Percentiles rank a stretch among this genome's conserved stretches.
Conservation (phyloP, 1,140 invertebrate genomes). For the Popillia japonica region DNA sequence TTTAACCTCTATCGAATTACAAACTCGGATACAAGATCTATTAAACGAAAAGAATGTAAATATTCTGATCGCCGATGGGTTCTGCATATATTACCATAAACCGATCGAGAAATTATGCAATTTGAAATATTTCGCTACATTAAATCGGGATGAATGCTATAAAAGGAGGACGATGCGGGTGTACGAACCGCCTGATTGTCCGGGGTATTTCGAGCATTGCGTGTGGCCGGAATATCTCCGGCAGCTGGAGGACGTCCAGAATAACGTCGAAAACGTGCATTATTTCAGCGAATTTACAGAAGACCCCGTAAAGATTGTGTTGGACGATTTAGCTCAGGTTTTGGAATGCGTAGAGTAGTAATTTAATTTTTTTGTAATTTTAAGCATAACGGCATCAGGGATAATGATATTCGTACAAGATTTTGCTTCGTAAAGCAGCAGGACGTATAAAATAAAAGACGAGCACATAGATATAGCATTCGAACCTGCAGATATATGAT, state of each 20-base stretch:
- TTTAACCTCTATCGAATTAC: neutral
- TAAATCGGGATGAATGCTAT: conserved; percentile 73
- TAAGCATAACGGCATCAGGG: no score
- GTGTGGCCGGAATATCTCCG: conserved; percentile 73
- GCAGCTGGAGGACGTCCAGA: neutral
- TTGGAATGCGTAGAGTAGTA: neutral
- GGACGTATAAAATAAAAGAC: no score
- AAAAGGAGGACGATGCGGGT: conserved; percentile 66
- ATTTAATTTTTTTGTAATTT: no score
- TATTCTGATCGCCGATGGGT: conserved; percentile 79
- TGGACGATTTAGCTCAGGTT: neutral
- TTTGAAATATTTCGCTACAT: conserved; percentile 75
- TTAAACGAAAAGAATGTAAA: conserved; percentile 50
- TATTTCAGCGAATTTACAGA: conserved; percentile 31
- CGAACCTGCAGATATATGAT: no score
- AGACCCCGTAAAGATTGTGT: neutral
- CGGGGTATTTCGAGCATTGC: conserved; percentile 79
- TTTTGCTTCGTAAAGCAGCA: no score
- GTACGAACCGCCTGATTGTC: conserved; percentile 81
- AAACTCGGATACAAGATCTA: neutral
- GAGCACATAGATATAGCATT: no score
- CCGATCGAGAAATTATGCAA: conserved; percentile 71
- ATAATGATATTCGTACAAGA: no score
- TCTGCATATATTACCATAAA: conserved; percentile 76
- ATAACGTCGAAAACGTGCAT: neutral